A percentile compares a stretch with the other conserved stretches of the same genome.
Conservation (phyloP, 2,113 vertebrate species). For the Eupsittula cactorum region DNA sequence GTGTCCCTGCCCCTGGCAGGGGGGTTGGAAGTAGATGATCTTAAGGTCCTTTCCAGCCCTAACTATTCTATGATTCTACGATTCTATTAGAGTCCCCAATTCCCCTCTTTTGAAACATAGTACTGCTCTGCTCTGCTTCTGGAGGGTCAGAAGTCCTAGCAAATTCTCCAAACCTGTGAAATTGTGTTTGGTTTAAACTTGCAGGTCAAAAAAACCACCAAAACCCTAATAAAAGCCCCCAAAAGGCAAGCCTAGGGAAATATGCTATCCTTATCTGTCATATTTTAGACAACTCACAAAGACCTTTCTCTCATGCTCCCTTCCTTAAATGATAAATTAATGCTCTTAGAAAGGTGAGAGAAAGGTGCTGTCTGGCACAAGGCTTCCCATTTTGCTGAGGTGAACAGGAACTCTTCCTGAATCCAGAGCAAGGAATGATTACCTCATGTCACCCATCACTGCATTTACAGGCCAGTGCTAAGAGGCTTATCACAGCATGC, state of each 20-base stretch:
- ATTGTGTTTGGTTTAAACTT: not conserved
- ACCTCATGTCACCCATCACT: not conserved
- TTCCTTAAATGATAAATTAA: not conserved
- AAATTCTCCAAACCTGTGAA: not conserved
- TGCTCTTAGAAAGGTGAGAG: not conserved
- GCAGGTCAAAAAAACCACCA: not conserved
- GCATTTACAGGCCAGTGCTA: not conserved
- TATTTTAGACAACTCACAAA: not conserved
- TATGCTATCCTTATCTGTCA: too few relatives aligned
- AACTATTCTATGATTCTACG: not conserved
- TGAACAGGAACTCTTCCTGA: not conserved
- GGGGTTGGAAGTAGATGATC: not conserved
- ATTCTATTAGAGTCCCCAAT: not conserved
- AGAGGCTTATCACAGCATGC: not conserved
- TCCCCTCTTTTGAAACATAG: not conserved
- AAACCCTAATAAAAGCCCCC: not conserved
- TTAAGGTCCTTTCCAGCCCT: not conserved
- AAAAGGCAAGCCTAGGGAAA: not conserved
- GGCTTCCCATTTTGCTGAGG: not conserved
- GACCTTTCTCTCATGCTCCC: not conserved
- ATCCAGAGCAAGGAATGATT: not conserved
- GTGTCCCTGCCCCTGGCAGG: not conserved
- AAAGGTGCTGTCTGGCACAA: not conserved
- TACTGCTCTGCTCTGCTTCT: not conserved
- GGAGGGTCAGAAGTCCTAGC: not conserved